phyloP scores from a whole-genome alignment of 30 jellyfish, hydroid and myxozoan species.

The Catostylus mosaicus region DNA sequence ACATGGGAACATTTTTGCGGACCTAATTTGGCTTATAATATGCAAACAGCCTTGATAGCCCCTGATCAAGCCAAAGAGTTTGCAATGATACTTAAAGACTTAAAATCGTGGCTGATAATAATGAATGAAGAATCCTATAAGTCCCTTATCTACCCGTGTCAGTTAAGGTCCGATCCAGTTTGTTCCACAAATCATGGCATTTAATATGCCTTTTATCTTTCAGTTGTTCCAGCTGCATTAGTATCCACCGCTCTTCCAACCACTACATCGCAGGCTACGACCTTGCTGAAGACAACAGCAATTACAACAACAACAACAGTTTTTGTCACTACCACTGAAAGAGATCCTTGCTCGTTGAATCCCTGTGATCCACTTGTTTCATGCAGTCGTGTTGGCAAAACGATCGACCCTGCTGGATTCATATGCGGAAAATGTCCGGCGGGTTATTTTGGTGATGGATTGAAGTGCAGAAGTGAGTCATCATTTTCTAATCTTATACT shows the following conservation, averaged over 20 bases:
- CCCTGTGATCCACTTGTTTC: constrained; percentile 73
- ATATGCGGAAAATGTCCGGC: constrained; percentile 67
- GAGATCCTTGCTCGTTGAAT: constrained; percentile 53
- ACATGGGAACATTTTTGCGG: too few relatives aligned
- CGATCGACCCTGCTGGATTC: constrained; percentile 56
- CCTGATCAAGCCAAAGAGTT: too few relatives aligned
- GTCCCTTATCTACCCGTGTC: too few relatives aligned
- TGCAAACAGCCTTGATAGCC: too few relatives aligned
- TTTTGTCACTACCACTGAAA: constrained; percentile 24
- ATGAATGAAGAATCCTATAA: too few relatives aligned
- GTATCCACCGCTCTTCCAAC: constrained; percentile 9
- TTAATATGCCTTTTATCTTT: too few relatives aligned
- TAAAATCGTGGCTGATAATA: too few relatives aligned
- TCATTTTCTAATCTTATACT: background rate
- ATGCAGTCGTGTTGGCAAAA: constrained; percentile 24
- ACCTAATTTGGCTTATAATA: too few relatives aligned
- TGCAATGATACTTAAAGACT: too few relatives aligned
- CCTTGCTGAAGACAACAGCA: constrained; percentile 16
- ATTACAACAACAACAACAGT: constrained; percentile 17
- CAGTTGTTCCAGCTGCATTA: constrained; percentile 8
- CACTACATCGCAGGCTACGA: background rate
- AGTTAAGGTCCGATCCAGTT: too few relatives aligned
- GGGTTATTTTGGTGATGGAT: constrained; percentile 67
- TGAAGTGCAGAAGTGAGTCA: constrained; percentile 44
- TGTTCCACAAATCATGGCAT: too few relatives aligned